Percentiles rank a stretch among this genome's conserved stretches.
phyloP scores from a whole-genome alignment of 2,113 vertebrate species.

The Phocoena sinus region DNA sequence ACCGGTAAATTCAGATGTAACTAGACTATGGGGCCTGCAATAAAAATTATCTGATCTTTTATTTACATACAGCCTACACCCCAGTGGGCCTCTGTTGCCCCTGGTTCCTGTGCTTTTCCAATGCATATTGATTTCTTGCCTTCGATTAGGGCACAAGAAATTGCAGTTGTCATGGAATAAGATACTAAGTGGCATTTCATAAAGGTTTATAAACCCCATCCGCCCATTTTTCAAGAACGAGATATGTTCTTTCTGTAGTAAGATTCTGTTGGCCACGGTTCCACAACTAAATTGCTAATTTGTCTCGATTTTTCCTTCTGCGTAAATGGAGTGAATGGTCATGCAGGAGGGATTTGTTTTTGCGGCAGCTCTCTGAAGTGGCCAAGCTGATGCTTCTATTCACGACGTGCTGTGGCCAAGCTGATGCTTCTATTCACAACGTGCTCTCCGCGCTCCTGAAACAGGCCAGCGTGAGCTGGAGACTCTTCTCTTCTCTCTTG shows the following conservation, averaged over 20 bases:
- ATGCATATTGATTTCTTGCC: background rate
- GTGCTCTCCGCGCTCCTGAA: accelerated
- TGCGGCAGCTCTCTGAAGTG: too few species aligned
- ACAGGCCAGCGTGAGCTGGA: background rate
- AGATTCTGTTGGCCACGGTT: background rate
- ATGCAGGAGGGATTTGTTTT: background rate
- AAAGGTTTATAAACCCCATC: background rate
- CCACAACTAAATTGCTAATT: background rate
- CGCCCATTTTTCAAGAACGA: background rate
- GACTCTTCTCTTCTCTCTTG: background rate
- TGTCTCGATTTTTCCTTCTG: background rate
- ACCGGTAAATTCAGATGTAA: background rate
- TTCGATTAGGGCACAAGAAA: background rate
- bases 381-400: background rate
- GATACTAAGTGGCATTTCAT: background rate
- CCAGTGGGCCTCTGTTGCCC: background rate
- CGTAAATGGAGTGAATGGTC: background rate
- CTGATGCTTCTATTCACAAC: background rate
- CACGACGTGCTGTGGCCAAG: background rate
- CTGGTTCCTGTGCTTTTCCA: background rate
- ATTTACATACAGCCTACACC: background rate
- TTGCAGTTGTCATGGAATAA: background rate
- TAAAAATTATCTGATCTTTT: background rate
- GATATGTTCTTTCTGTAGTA: background rate
- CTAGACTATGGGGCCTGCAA: background rate